Percentiles rank a stretch among this genome's conserved stretches.
Conservation (phyloP, 1,140 invertebrate species). For the Coboldia fuscipes region DNA sequence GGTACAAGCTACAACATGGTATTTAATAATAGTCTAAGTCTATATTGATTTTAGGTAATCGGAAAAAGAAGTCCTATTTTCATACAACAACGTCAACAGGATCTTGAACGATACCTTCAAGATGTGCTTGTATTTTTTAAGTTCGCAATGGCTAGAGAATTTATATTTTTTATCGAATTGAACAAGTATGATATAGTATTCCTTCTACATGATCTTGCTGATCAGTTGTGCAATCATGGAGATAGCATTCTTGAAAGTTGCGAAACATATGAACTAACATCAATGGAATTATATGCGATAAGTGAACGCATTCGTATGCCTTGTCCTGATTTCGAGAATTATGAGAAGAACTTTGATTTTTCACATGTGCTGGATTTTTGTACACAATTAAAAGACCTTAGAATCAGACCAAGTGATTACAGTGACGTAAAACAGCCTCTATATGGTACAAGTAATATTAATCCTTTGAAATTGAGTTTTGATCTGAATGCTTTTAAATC, state of each 20-base stretch:
- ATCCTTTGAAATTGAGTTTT: conserved; percentile 53
- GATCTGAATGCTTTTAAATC: conserved; percentile 63
- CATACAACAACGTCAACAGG: conserved; percentile 57
- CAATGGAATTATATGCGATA: conserved; percentile 47
- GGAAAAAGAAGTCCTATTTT: conserved; percentile 61
- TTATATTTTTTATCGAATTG: conserved; percentile 59
- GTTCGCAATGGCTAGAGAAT: conserved; percentile 38
- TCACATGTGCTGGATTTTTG: conserved; percentile 80
- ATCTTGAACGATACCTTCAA: conserved; percentile 62
- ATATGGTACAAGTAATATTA: conserved; percentile 63
- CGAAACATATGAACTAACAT: conserved; percentile 7
- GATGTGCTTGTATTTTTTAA: conserved; percentile 40
- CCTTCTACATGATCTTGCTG: conserved; percentile 52
- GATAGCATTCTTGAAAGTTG: conserved; percentile 37
- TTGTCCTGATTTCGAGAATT: conserved; percentile 44
- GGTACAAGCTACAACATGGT: conserved; percentile 18
- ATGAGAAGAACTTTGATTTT: conserved; percentile 45
- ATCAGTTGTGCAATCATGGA: conserved; percentile 44
- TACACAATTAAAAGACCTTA: conserved; percentile 40
- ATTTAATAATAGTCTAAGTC: neutral
- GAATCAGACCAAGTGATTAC: conserved; percentile 35
- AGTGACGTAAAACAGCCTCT: no score
- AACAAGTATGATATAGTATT: conserved; percentile 67
- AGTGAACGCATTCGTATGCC: conserved; percentile 69
- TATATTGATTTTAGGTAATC: conserved; percentile 21